phyloP scores from a whole-genome alignment of 2,797 vertebrate genomes.

The Cyprinodon diabolis region DNA sequence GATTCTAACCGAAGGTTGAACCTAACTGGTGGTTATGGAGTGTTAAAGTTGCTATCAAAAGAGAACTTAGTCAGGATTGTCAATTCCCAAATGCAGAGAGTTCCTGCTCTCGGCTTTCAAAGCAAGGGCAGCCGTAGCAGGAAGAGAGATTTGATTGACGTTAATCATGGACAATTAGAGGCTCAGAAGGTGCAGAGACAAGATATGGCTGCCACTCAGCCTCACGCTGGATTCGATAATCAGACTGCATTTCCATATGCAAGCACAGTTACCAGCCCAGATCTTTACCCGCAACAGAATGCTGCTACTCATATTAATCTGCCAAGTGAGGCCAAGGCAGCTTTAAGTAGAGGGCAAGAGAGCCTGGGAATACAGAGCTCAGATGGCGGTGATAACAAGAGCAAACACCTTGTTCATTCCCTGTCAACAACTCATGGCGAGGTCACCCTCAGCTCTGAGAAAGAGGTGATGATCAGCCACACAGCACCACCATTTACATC shows the following conservation, averaged over 20 bases:
- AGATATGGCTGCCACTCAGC: constrained; percentile 69
- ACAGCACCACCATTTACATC: constrained; percentile 65
- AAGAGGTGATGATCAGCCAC: constrained; percentile 53
- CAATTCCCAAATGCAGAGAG: constrained; percentile 80
- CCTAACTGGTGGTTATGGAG: constrained; percentile 75
- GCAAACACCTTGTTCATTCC: constrained; percentile 65
- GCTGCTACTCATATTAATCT: constrained; percentile 55
- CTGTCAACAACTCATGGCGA: constrained; percentile 70
- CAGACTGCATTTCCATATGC: constrained; percentile 71
- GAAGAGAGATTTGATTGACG: constrained; percentile 83
- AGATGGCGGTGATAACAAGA: constrained; percentile 49
- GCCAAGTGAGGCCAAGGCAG: constrained; percentile 46
- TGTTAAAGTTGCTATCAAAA: constrained; percentile 81
- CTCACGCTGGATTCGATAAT: constrained; percentile 71
- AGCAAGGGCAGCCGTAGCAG: constrained; percentile 80
- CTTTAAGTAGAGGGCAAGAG: constrained; percentile 55
- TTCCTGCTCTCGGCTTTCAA: constrained; percentile 67
- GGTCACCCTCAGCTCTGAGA: constrained; percentile 61
- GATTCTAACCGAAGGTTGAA: constrained; percentile 76
- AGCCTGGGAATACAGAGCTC: constrained; percentile 46
- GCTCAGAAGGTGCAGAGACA: constrained; percentile 68
- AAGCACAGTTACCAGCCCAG: constrained; percentile 64
- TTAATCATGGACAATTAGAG: constrained; percentile 77
- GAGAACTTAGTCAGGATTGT: constrained; percentile 80
- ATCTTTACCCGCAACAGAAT: constrained; percentile 58